A percentile compares a stretch with the other conserved stretches of the same genome.
These are phyloP conservation scores for Acanthiza pusilla DNA, from an alignment of 2,797 vertebrate species.

Conservation along the genomic window DNA sequence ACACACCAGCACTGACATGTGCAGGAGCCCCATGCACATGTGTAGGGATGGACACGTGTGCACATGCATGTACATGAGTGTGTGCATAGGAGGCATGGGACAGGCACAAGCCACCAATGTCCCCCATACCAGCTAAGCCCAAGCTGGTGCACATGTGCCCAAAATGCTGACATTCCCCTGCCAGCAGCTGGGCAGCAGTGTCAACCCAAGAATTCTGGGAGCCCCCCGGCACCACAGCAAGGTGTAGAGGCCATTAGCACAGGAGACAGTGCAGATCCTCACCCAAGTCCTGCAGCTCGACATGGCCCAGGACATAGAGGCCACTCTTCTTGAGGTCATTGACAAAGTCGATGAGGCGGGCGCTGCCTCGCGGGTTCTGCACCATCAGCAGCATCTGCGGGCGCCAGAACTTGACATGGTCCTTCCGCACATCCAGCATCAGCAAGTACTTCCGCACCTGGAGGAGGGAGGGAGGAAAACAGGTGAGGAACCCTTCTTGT, in stretches of 20 bases:
- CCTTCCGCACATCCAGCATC: constrained; percentile 94
- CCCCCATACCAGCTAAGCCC: background rate
- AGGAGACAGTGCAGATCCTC: background rate
- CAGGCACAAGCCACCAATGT: background rate
- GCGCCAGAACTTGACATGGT: constrained; percentile 98
- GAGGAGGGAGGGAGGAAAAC: background rate
- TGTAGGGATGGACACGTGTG: background rate
- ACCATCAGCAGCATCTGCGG: constrained; percentile 96
- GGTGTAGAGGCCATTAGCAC: background rate
- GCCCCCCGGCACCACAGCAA: background rate
- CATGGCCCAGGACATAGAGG: constrained; percentile 91
- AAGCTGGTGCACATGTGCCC: background rate
- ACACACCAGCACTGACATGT: fast-evolving
- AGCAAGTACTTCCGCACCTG: constrained; percentile 96
- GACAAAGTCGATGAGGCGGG: constrained; percentile 90
- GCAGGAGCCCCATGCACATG: fast-evolving
- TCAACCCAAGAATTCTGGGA: background rate
- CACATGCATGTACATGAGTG: fast-evolving
- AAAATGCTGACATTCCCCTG: background rate
- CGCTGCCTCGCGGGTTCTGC: constrained; percentile 88
- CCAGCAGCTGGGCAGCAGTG: background rate
- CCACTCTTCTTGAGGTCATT: constrained; percentile 98
- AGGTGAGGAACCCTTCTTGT: background rate
- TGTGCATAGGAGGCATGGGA: background rate
- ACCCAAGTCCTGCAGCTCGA: constrained; percentile 94